These are phyloP conservation scores for Drosophila sordidapex DNA, from an alignment of 2,888 invertebrate genomes.

Conservation along the genomic window DNA sequence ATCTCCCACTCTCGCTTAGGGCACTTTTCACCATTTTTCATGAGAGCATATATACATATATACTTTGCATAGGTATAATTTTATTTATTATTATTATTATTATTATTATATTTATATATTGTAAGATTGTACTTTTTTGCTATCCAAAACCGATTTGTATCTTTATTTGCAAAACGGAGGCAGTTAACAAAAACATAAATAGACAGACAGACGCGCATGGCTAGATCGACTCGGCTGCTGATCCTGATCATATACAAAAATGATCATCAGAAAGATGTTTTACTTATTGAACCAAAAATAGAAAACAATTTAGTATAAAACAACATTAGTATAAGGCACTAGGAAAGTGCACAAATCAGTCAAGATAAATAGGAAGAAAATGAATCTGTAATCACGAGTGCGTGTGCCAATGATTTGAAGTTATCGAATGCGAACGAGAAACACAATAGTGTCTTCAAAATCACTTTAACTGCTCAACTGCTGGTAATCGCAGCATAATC, in stretches of 20 bases:
- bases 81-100: background rate
- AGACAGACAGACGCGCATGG: background rate
- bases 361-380: constrained; percentile 1
- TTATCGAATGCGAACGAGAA: constrained; percentile 7
- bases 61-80: background rate
- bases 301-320: too few species aligned
- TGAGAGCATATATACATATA: background rate
- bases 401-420: constrained; percentile 18
- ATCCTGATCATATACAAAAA: background rate
- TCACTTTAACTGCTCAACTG: constrained; percentile 79
- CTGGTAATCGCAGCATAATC: constrained; percentile 83
- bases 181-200: background rate
- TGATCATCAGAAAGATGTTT: background rate
- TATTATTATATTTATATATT: background rate
- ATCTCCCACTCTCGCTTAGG: background rate
- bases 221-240: background rate
- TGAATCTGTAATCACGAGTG: constrained; percentile 25
- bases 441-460: constrained; percentile 42
- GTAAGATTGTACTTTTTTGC: background rate
- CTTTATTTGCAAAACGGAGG: background rate
- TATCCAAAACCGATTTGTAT: background rate
- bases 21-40: background rate
- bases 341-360: background rate
- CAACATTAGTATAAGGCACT: background rate
- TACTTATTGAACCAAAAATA: background rate